Evolutionary conservation across 2,888 invertebrate species (phyloP), one percentile per base, ranked within the genome.

Genomic region (Nomada ruficornis): DNA sequence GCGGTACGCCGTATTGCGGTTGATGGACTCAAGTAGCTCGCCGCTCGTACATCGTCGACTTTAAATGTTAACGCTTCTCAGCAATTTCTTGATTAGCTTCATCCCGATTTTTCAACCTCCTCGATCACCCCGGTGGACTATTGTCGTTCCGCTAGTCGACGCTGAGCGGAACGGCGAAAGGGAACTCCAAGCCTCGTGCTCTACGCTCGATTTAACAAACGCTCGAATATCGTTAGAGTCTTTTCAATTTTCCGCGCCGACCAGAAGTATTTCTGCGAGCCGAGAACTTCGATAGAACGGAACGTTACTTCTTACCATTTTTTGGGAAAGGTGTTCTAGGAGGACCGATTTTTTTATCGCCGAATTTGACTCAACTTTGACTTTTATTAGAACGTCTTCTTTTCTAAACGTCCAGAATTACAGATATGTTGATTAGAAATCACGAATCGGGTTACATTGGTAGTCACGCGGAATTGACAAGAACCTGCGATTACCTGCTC

Each of bases 21-120:
- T 85, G 77, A 87, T 77, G 87, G 83, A 77, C 85, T 84, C 85
- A 76, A 87, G 87, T 77, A 80, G 87, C 76, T 70, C 63, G 47
- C 72, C 73, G 79, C 60, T 81, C 77, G 20, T 20, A 54, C 54
- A n/a, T 26, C 69, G 50, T n/a, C 20, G 20, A 75, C 64, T 26
- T 64, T 55, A 50, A 65, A 77, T 47, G 77, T 50, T 11, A 23
- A 59, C 52, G 65, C 59, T 65, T 77, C 60, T 65, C 65, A 54
- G 15, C 75, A 42, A 77, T 73, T 55, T 65, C 75, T 65, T 75
- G 60, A 77, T 75, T 75, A 73, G 59, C n/a, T 44, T 20, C 63
- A n/a, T n/a, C 55, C 13, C 47, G 42, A 15, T n/a, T n/a, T 44
- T 50, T 29, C 20, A 18, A 9, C 55, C 57, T 5, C 42, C 26